A percentile compares a stretch with the other conserved stretches of the same genome.
Conservation (phyloP, 2,113 vertebrate genomes). For the Chaetodon auriga region DNA sequence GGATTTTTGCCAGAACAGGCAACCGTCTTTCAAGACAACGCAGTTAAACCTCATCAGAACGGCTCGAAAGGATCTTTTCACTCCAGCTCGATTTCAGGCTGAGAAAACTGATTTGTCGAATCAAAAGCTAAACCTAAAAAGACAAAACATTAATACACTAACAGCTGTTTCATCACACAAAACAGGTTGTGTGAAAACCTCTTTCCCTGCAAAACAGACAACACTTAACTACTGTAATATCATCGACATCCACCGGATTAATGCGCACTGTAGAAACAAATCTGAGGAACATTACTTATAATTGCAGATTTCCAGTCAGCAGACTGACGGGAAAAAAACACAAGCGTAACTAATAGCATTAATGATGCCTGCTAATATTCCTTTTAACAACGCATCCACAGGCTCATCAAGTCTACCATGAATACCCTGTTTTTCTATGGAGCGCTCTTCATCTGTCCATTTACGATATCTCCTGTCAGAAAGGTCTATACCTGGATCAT, state of each 20-base stretch:
- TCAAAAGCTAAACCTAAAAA: constrained; percentile 53
- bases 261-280: neutral
- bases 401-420: too few species aligned
- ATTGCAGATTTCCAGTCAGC: too few species aligned
- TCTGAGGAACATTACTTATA: too few species aligned
- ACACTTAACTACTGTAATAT: neutral
- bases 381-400: too few species aligned
- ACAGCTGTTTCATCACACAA: constrained; percentile 48
- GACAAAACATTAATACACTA: constrained; percentile 29
- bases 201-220: neutral
- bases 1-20: constrained; percentile 54
- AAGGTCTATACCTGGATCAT: neutral
- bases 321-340: too few species aligned
- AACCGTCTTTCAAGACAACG: constrained; percentile 47
- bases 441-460: too few species aligned
- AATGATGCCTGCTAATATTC: too few species aligned
- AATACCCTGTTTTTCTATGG: too few species aligned
- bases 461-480: neutral
- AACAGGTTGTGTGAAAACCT: neutral
- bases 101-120: constrained; percentile 62
- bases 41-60: constrained; percentile 58
- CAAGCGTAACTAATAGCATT: too few species aligned
- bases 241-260: neutral
- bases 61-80: constrained; percentile 41
- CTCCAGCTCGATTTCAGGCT: constrained; percentile 46